These are phyloP conservation scores for Yponomeuta sedellus DNA, from an alignment of 2,888 invertebrate genomes.

Conservation along the genomic window DNA sequence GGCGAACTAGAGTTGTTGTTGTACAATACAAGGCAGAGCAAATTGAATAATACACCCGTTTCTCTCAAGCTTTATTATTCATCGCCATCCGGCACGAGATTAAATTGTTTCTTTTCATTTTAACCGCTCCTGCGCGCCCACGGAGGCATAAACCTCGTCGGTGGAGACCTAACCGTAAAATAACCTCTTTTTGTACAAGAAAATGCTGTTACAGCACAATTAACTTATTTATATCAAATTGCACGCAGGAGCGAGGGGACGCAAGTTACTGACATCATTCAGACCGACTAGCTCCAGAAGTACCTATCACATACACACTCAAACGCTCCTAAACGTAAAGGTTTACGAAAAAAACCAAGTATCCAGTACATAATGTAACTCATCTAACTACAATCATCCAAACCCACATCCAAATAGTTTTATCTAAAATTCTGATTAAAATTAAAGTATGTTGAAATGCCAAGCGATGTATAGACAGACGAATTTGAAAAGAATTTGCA, in stretches of 20 bases:
- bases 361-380: too few species aligned
- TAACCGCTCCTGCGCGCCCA: background rate
- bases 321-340: background rate
- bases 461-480: too few species aligned
- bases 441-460: too few species aligned
- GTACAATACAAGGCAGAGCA: background rate
- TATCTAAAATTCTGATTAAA: too few species aligned
- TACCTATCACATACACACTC: background rate
- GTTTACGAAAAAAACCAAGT: too few species aligned
- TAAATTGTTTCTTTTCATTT: constrained; percentile 1
- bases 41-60: constrained; percentile 1
- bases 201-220: background rate
- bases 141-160: background rate
- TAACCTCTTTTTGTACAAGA: background rate
- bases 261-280: background rate
- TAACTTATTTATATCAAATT: constrained; percentile 1
- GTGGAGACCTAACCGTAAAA: background rate
- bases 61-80: background rate
- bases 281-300: background rate
- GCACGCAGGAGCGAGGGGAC: background rate
- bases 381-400: too few species aligned
- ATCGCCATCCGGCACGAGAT: background rate
- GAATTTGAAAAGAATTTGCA: too few species aligned
- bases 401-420: too few species aligned
- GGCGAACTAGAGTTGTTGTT: background rate